phyloP scores from a whole-genome alignment of 1,140 invertebrate species.

The Grapholita molesta region DNA sequence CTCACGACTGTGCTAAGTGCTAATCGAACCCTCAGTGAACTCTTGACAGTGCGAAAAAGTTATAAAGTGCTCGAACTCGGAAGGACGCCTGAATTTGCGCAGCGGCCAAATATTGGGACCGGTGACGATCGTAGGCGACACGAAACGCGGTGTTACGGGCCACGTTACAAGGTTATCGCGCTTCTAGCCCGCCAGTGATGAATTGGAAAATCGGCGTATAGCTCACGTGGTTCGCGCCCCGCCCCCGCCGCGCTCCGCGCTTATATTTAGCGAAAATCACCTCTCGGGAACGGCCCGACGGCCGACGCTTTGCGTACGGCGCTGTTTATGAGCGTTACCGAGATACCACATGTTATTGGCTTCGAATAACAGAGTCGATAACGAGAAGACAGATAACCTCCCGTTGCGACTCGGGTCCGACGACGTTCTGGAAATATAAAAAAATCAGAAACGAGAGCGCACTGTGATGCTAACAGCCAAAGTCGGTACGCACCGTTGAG shows the following conservation, averaged over 20 bases:
- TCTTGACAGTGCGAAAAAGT: conserved; percentile 65
- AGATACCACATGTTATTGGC: conserved; percentile 74
- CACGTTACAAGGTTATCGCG: conserved; percentile 76
- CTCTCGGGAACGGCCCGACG: conserved; percentile 68
- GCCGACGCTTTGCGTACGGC: conserved; percentile 56
- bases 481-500: conserved; percentile 59
- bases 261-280: conserved; percentile 77
- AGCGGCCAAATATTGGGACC: conserved; percentile 42
- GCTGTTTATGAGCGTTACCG: conserved; percentile 72
- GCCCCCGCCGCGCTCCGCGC: conserved; percentile 64
- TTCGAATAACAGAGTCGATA: conserved; percentile 70
- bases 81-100: conserved; percentile 38
- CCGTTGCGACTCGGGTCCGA: conserved; percentile 49
- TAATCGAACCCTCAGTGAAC: conserved; percentile 45
- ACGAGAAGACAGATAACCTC: conserved; percentile 73
- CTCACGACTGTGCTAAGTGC: conserved; percentile 13
- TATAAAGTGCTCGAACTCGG: conserved; percentile 49
- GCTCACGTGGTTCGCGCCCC: conserved; percentile 72
- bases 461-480: conserved; percentile 54
- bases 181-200: conserved; percentile 70
- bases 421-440: conserved; percentile 66
- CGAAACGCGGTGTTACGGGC: conserved; percentile 54
- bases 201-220: conserved; percentile 78
- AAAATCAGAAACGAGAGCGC: conserved; percentile 39
- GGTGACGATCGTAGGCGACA: conserved; percentile 48